Evolutionary conservation across 1,140 invertebrate genomes (phyloP).

Genomic region (Spodoptera frugiperda): DNA sequence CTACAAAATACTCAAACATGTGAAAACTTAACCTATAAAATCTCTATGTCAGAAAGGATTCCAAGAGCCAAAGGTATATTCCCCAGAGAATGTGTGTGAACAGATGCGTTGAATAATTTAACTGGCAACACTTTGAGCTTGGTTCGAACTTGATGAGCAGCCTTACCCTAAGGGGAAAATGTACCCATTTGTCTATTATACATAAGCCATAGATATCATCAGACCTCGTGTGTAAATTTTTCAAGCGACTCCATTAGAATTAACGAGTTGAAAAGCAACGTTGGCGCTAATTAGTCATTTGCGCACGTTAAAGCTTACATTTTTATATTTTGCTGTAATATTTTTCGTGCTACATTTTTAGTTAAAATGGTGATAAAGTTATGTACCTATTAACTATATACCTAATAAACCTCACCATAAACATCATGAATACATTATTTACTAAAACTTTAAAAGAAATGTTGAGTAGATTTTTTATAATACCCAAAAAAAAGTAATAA

Average conservation of each 20-base stretch:
- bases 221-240: conserved; percentile 39
- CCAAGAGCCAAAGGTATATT: conserved; percentile 14
- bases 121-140: conserved; percentile 57
- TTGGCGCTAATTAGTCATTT: conserved; percentile 50
- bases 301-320: conserved; percentile 29
- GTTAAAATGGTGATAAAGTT: too few relatives aligned
- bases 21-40: conserved; percentile 19
- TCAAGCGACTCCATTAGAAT: conserved; percentile 54
- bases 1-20: too few relatives aligned
- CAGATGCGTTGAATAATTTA: conserved; percentile 64
- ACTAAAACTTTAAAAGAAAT: too few relatives aligned
- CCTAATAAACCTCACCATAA: too few relatives aligned
- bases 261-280: conserved; percentile 55
- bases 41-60: conserved; percentile 51
- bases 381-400: too few relatives aligned
- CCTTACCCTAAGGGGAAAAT: conserved; percentile 23
- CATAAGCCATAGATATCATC: neutral
- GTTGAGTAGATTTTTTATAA: too few relatives aligned
- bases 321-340: neutral
- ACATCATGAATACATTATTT: too few relatives aligned
- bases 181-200: conserved; percentile 32
- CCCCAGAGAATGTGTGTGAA: conserved; percentile 48
- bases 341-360: neutral
- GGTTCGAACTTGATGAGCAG: conserved; percentile 52
- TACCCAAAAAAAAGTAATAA: too few relatives aligned